Evolutionary conservation across 2,113 vertebrate genomes (phyloP).

Genomic region (Oceanites oceanicus): DNA sequence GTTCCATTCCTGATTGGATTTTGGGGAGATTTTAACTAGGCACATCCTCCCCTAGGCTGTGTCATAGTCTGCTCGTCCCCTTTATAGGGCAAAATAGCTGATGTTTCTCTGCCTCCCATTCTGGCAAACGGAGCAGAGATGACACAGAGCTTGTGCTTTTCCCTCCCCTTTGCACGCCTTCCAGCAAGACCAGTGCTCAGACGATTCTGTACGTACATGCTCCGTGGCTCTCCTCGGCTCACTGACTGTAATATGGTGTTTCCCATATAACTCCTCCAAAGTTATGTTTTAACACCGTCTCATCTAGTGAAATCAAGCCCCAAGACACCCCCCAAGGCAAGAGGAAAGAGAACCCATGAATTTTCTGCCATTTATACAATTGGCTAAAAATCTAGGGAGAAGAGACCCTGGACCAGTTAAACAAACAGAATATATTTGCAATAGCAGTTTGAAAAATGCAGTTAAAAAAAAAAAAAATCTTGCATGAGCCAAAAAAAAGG

Average conservation of each 20-base stretch:
- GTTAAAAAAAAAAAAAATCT: background rate
- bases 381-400: background rate
- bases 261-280: background rate
- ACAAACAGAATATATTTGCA: background rate
- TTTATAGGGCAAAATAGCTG: background rate
- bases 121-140: background rate
- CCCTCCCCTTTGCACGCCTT: background rate
- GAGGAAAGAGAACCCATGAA: background rate
- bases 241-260: background rate
- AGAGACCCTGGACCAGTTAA: background rate
- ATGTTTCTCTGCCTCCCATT: background rate
- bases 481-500: background rate
- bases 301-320: background rate
- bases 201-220: background rate
- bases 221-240: background rate
- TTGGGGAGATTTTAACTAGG: background rate
- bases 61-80: background rate
- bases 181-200: background rate
- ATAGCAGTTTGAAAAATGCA: constrained; percentile 9
- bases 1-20: background rate
- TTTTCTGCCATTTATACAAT: background rate
- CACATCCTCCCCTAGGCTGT: background rate
- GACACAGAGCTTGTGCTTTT: background rate
- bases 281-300: background rate
- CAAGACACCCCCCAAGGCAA: background rate